Base-by-base conservation (phyloP, 2,888 invertebrate species). In the Cynaeus angustus region DNA sequence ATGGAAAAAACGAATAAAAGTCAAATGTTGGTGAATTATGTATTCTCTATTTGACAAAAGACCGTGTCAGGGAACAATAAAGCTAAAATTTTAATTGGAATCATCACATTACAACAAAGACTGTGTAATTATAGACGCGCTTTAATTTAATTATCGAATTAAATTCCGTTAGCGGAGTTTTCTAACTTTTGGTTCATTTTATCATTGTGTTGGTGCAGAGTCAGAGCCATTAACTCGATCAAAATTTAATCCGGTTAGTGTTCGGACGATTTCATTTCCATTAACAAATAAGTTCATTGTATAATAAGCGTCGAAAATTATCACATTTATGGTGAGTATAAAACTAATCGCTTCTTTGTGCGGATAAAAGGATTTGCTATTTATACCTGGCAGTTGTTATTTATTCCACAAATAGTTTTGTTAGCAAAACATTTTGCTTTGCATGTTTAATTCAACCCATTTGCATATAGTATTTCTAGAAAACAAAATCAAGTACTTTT, bases 201-300 rank as follows among this genome's bases (percentile, higher is more conserved):
- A 74, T 74, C 74, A 74, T 74, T 71, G 73, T 74, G 73, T 73
- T 75, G 73, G 75, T 72, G 72, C 61, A 53, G 66, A 74, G 66
- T 71, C 67, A 52, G 66, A 75, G 73, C 77, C 79, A 79, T 78
- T 78, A 78, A 76, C 78, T 76, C 78, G 77, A 79, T 77, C 76
- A 77, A 78, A 78, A 75, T 78, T 78, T 78, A 79, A 79, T 79
- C 73, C 75, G 72, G 69, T 79, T 79, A 79, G 74, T 68, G 77
- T 74, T 72, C 75, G 75, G 78, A 75, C 78, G 74, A 79, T 79
- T 78, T 79, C 77, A 78, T 78, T 79, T 78, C 79, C 78, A 79
- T 79, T 78, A 78, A 78, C 79, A 78, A 79, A 78, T 77, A 79
- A 78, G 77, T 77, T 71, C 73, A 71, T 74, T 74, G 70, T 72